phyloP scores from a whole-genome alignment of 2,113 vertebrate genomes.

The Myiozetetes cayanensis region DNA sequence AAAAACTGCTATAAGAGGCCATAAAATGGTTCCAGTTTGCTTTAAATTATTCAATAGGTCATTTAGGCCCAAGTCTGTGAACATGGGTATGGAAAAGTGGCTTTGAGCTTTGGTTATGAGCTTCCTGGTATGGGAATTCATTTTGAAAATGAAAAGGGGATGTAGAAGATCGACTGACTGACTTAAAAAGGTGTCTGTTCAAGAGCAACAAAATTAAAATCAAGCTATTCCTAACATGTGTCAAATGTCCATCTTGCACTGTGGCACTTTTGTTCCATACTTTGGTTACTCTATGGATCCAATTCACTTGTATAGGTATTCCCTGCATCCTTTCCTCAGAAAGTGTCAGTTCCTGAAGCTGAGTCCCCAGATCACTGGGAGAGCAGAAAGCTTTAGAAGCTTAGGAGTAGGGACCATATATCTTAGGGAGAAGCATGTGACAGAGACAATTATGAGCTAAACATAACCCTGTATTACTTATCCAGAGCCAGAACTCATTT shows the following conservation, averaged over 20 bases:
- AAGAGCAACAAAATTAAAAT: neutral
- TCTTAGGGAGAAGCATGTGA: neutral
- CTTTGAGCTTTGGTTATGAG: neutral
- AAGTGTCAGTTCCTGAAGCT: neutral
- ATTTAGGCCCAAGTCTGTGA: neutral
- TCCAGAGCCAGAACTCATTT: neutral
- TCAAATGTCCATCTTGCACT: neutral
- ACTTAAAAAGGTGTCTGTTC: neutral
- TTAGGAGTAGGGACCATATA: neutral
- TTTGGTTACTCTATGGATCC: neutral
- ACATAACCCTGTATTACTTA: neutral
- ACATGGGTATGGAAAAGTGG: neutral
- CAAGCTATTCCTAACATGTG: neutral
- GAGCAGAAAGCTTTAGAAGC: neutral
- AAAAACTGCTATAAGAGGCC: neutral
- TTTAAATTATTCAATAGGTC: slow-evolving; percentile 12
- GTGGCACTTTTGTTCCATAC: neutral
- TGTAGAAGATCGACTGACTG: neutral
- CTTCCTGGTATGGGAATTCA: neutral
- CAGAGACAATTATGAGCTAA: neutral
- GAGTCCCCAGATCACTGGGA: neutral
- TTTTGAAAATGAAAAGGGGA: neutral
- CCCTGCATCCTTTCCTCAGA: neutral
- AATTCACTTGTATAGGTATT: neutral
- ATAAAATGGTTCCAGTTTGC: neutral